Evolutionary conservation across 2,888 invertebrate species (phyloP), one percentile per base, ranked within the genome.

Genomic region (Odontocerum albicorne): DNA sequence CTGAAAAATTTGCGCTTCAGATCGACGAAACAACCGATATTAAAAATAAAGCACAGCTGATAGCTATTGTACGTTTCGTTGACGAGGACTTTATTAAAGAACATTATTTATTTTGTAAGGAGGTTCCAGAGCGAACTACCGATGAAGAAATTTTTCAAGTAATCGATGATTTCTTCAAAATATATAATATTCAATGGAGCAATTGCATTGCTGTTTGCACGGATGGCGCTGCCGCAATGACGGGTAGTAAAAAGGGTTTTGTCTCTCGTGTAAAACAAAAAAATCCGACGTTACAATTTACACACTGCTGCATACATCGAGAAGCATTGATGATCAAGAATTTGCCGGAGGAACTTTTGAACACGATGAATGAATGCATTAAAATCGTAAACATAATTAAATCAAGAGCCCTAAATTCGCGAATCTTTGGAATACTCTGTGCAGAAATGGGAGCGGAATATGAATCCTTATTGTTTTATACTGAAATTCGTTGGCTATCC

Each of bases 231-330:
- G 51, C 47, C 27, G 59, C 57, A 42, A 57, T 57, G 57, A 61
- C 47, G 43, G 59, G 56, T 43, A 36, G 43, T 46, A 57, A 57
- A 31, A 60, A 58, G 49, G 46, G 61, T 47, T 57, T 59, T 56
- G 21, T 59, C 22, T 47, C 56, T 46, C 20, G 49, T 19, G 44
- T 49, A 32, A 61, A 59, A 59, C 49, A 49, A 49, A 57, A 60
- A 61, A 62, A 62, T 36, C 35, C 53, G 50, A 47, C 54, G 22
- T 39, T 61, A 59, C 44, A 60, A 47, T 55, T 56, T 56, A 59
- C 55, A 53, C 59, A 59, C 49, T 55, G 55, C 55, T 56, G 59
- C 55, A 59, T 59, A 56, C 49, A 59, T 56, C 59, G 59, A 39
- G 55, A 59, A 49, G 58, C 51, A 59, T 59, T 56, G 52, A 42